These are phyloP conservation scores for Hybognathus amarus DNA, from an alignment of 2,797 vertebrate species.

Conservation along the genomic window DNA sequence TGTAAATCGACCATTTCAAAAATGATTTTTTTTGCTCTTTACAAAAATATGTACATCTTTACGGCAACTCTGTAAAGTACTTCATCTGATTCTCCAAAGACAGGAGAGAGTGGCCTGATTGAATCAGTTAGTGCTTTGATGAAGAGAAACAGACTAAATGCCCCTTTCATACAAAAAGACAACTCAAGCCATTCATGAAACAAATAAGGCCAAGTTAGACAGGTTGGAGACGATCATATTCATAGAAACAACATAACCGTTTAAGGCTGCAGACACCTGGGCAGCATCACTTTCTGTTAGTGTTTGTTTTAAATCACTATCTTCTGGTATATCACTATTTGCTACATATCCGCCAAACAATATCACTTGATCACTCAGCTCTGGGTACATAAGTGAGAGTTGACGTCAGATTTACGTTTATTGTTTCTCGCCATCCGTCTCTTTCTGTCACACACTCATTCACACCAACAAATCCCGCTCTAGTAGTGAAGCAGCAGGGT, in stretches of 20 bases:
- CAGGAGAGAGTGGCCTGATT: slow-evolving; percentile 49
- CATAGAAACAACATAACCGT: background rate
- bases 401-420: slow-evolving; percentile 19
- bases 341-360: slow-evolving; percentile 61
- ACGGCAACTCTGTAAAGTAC: slow-evolving; percentile 64
- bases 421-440: slow-evolving; percentile 54
- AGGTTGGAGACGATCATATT: slow-evolving; percentile 1
- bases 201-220: slow-evolving; percentile 43
- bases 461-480: slow-evolving; percentile 65
- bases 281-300: slow-evolving; percentile 9
- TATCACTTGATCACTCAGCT: slow-evolving; percentile 68
- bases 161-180: slow-evolving; percentile 51
- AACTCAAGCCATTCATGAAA: slow-evolving; percentile 26
- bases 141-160: slow-evolving; percentile 46
- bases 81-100: slow-evolving; percentile 58
- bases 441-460: slow-evolving; percentile 63
- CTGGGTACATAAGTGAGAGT: slow-evolving; percentile 23
- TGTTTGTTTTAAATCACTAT: background rate
- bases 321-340: slow-evolving; percentile 5
- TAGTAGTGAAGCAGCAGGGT: slow-evolving; percentile 75
- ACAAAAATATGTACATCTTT: slow-evolving; percentile 65
- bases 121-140: slow-evolving; percentile 64
- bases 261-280: slow-evolving; percentile 24
- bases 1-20: slow-evolving; percentile 57
- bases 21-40: slow-evolving; percentile 31